Percentiles rank a stretch among this genome's conserved stretches.
Conservation (phyloP, 2,797 vertebrate species). For the Mormyrops boulengeri region DNA sequence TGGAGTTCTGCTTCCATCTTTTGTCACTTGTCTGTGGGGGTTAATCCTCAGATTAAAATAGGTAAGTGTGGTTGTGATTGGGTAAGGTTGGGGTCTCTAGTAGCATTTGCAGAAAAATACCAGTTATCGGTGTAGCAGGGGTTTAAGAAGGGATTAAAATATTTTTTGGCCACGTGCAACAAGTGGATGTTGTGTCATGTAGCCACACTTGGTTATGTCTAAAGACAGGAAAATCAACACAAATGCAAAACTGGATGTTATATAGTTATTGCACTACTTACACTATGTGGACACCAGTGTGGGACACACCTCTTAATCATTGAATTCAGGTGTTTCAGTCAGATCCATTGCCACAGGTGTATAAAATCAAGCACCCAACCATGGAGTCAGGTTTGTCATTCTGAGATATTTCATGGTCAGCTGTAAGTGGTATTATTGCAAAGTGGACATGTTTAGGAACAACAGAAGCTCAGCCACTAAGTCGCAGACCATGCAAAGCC, state of each 20-base stretch:
- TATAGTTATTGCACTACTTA: background rate
- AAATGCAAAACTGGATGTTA: background rate
- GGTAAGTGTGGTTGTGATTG: background rate
- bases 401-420: background rate
- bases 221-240: background rate
- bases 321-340: background rate
- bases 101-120: background rate
- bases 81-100: background rate
- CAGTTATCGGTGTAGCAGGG: background rate
- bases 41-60: background rate
- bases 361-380: background rate
- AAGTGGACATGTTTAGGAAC: background rate
- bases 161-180: background rate
- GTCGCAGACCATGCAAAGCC: background rate
- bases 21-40: background rate
- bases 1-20: conserved; percentile 2
- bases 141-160: background rate
- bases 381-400: background rate
- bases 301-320: background rate
- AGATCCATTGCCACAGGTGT: background rate
- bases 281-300: background rate
- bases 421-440: background rate
- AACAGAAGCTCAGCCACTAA: background rate
- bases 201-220: background rate
- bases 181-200: background rate